Evolutionary conservation across 2,888 invertebrate genomes (phyloP), one percentile per base, ranked within the genome.

Genomic region (Eucera pruinosa): DNA sequence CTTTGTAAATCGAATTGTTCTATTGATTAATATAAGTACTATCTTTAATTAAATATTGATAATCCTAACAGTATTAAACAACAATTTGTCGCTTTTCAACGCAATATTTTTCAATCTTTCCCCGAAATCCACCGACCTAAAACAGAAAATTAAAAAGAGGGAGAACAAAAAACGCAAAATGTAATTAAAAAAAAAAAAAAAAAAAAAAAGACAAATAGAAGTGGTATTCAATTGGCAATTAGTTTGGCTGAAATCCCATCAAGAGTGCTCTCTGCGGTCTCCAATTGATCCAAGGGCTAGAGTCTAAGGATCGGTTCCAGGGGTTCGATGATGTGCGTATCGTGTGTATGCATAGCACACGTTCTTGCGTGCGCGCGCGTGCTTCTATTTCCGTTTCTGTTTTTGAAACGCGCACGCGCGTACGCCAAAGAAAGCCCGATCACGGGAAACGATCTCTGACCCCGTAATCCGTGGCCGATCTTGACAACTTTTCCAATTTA

Each of bases 241-340:
- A 33, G 13, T 25, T 9, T 50, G 41, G 73, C 61, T 39, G 15
- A 52, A 57, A n/a, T 30, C 64, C 45, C 55, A 25, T 61, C 72
- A 47, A 60, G 54, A 69, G 65, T 78, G 78, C 30, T 73, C 69
- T 70, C 70, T 48, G 70, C 79, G 84, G 55, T 39, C 73, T 70
- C 68, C 70, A 65, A 65, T 81, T 72, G 76, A 66, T 81, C 74
- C 57, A 69, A 47, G 69, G 66, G 18, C 62, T 77, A 67, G 57
- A 78, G 58, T 81, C 78, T 84, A 84, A 78, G 84, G 84, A 84
- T 81, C 72, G 27, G 75, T 73, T 41, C 73, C 55, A 58, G 57
- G 60, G 70, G 41, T 64, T 72, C 78, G 65, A 83, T 83, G 81
- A 73, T 65, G 67, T 75, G 84, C 65, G 75, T 67, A 65, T 78